These are phyloP conservation scores for Corythaixoides concolor DNA, from an alignment of 2,113 vertebrate genomes.

Conservation along the genomic window DNA sequence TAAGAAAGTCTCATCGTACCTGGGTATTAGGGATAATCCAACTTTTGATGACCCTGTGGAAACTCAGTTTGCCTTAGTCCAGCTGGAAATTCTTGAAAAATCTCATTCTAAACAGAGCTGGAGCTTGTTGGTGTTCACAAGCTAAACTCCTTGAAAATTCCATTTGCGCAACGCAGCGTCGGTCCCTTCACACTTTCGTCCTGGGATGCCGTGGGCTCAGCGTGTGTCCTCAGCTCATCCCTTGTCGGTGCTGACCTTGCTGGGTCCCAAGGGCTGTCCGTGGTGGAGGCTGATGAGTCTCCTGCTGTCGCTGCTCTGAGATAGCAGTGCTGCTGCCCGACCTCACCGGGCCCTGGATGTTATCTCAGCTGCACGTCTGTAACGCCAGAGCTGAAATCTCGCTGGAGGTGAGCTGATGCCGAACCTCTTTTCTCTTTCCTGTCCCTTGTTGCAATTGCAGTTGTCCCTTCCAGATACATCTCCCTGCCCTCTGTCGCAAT, in stretches of 20 bases:
- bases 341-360: not conserved
- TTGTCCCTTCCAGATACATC: not conserved
- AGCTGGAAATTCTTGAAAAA: not conserved
- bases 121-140: not conserved
- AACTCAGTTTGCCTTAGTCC: not conserved
- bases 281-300: not conserved
- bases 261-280: no score
- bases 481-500: not conserved
- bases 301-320: not conserved
- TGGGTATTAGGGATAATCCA: not conserved
- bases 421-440: not conserved
- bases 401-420: not conserved
- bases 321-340: not conserved
- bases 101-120: not conserved
- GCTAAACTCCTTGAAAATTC: not conserved
- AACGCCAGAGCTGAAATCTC: not conserved
- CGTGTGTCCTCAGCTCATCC: accelerated
- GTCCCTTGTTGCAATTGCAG: not conserved
- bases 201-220: accelerated
- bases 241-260: no score
- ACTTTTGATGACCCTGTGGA: not conserved
- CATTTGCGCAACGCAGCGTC: accelerated
- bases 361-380: not conserved
- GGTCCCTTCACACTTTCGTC: not conserved
- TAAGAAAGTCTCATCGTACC: no score